Evolutionary conservation across 2,888 invertebrate genomes (phyloP).

Genomic region (Athalia cordata): DNA sequence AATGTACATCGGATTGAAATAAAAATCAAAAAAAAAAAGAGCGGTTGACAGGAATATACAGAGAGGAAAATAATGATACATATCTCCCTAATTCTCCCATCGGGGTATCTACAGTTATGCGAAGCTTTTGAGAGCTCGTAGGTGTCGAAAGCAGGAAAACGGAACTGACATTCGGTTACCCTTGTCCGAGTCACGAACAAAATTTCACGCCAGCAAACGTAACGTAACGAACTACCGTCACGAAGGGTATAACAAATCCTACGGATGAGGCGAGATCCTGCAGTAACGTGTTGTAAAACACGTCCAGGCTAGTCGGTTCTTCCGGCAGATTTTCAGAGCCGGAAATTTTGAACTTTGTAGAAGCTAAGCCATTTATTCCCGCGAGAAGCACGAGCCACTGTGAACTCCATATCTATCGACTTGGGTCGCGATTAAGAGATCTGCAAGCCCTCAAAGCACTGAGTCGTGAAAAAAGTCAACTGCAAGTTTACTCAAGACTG

Average conservation of each 20-base stretch:
- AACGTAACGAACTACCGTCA: constrained; percentile 11
- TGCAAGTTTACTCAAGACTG: constrained; percentile 30
- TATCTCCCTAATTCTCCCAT: too few relatives aligned
- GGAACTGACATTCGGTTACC: constrained; percentile 30
- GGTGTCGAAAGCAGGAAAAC: constrained; percentile 24
- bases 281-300: constrained; percentile 37
- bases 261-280: constrained; percentile 26
- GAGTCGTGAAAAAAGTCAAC: constrained; percentile 2
- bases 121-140: neutral
- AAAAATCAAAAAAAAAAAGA: too few relatives aligned
- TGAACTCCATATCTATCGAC: constrained; percentile 23
- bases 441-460: constrained; percentile 10
- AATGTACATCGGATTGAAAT: too few relatives aligned
- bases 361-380: constrained; percentile 33
- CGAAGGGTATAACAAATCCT: constrained; percentile 11
- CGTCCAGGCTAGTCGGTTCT: constrained; percentile 31
- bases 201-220: neutral
- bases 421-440: constrained; percentile 16
- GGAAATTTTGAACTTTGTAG: constrained; percentile 33
- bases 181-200: neutral
- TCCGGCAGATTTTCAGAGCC: constrained; percentile 38
- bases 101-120: neutral
- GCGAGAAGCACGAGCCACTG: constrained; percentile 3
- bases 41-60: too few relatives aligned
- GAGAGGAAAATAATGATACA: too few relatives aligned